A percentile compares a stretch with the other conserved stretches of the same genome.
Evolutionary conservation across 2,797 vertebrate genomes (phyloP).

Genomic region (Ptychobarbus kaznakovi): DNA sequence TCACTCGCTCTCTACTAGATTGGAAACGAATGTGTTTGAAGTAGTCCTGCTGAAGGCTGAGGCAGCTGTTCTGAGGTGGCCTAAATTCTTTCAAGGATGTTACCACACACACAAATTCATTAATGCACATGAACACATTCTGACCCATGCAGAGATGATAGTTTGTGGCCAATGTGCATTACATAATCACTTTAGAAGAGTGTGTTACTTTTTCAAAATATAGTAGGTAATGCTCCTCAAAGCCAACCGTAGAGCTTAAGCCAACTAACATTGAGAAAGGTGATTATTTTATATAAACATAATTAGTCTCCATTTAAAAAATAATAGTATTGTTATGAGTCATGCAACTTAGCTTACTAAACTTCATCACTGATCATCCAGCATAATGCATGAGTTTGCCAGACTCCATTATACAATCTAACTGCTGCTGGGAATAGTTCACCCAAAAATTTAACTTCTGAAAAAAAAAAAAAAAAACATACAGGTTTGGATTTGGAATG

Average conservation of each 20-base stretch:
- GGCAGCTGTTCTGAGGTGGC: conserved; percentile 50
- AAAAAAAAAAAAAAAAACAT: not conserved
- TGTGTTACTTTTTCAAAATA: not conserved
- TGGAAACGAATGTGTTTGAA: conserved; percentile 28
- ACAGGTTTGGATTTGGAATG: not conserved
- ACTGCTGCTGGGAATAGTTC: not conserved
- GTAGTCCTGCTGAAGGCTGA: conserved; percentile 29
- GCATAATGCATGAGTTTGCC: not conserved
- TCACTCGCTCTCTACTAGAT: conserved; percentile 16
- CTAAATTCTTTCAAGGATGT: conserved; percentile 27
- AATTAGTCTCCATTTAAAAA: not conserved
- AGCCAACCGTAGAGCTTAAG: not conserved
- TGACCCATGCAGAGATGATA: not conserved
- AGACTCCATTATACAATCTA: not conserved
- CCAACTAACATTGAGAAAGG: not conserved
- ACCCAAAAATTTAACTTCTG: not conserved
- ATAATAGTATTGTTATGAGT: not conserved
- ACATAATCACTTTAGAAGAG: not conserved
- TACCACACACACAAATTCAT: conserved; percentile 25
- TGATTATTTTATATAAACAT: not conserved
- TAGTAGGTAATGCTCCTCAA: not conserved
- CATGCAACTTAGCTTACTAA: not conserved
- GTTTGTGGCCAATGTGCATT: not conserved
- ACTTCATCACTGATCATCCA: not conserved
- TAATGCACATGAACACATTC: not conserved